Evolutionary conservation across 1,140 invertebrate genomes (phyloP).

Genomic region (Papilio dardanus): DNA sequence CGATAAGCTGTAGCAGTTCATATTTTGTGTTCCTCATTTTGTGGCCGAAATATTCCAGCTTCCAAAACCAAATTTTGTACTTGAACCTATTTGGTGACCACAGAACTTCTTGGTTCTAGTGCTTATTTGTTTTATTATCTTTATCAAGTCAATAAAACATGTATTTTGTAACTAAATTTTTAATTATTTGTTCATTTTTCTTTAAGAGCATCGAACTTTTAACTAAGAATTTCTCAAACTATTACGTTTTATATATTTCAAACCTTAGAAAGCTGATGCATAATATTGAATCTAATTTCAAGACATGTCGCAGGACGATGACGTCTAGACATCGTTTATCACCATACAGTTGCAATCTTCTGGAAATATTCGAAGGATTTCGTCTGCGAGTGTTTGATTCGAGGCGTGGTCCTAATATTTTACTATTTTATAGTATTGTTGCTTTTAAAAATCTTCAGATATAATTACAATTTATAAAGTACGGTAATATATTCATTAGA

Average conservation of each 20-base stretch:
- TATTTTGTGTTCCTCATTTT: too few species aligned
- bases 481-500: too few species aligned
- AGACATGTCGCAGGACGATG: constrained; percentile 20
- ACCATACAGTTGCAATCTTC: neutral
- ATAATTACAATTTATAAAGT: too few species aligned
- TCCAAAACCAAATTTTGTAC: too few species aligned
- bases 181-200: neutral
- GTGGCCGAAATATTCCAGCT: too few species aligned
- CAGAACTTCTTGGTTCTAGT: too few species aligned
- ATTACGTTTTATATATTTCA: neutral
- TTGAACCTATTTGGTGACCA: too few species aligned
- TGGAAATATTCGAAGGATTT: neutral
- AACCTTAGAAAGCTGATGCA: neutral
- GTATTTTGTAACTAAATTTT: too few species aligned
- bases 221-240: neutral
- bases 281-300: constrained; percentile 14
- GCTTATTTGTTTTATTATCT: too few species aligned
- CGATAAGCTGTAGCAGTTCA: too few species aligned
- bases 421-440: neutral
- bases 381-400: neutral
- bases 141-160: too few species aligned
- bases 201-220: neutral
- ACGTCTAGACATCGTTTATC: constrained; percentile 30
- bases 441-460: too few species aligned
- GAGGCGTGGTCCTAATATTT: neutral